A percentile compares a stretch with the other conserved stretches of the same genome.
These are phyloP conservation scores for Oasisia sp. DNA, from an alignment of 2,888 invertebrate genomes.

Conservation along the genomic window DNA sequence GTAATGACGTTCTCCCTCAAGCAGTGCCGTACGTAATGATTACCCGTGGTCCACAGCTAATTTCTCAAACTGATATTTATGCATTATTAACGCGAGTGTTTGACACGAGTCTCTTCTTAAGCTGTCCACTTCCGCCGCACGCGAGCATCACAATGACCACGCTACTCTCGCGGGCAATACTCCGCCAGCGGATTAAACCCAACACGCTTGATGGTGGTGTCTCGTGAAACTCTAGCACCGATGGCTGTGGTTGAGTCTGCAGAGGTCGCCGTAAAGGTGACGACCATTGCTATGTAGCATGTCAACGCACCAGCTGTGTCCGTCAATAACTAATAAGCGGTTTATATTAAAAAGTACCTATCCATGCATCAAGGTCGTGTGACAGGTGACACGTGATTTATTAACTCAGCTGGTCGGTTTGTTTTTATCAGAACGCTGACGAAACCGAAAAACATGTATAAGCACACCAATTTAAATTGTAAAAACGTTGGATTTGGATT, in stretches of 20 bases:
- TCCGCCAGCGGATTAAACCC: not conserved
- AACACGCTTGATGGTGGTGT: not conserved
- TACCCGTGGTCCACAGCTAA: not conserved
- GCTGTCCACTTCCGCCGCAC: not conserved
- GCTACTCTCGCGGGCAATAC: no score
- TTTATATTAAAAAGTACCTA: not conserved
- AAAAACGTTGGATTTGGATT: not conserved
- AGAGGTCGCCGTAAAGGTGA: not conserved
- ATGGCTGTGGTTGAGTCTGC: not conserved
- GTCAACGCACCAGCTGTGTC: not conserved
- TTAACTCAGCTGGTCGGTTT: not conserved
- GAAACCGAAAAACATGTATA: not conserved
- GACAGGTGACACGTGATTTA: not conserved
- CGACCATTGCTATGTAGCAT: not conserved
- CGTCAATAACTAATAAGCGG: not conserved
- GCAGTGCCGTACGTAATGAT: not conserved
- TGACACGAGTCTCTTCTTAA: slow-evolving; percentile 4
- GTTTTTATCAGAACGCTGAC: not conserved
- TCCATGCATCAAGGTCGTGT: not conserved
- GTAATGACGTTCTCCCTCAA: not conserved
- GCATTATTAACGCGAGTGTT: not conserved
- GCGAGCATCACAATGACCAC: not conserved
- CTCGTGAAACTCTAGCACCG: not conserved
- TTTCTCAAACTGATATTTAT: not conserved
- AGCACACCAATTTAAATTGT: not conserved